Conservation (phyloP, 1,140 invertebrate genomes). For the Drosophila sp. region DNA sequence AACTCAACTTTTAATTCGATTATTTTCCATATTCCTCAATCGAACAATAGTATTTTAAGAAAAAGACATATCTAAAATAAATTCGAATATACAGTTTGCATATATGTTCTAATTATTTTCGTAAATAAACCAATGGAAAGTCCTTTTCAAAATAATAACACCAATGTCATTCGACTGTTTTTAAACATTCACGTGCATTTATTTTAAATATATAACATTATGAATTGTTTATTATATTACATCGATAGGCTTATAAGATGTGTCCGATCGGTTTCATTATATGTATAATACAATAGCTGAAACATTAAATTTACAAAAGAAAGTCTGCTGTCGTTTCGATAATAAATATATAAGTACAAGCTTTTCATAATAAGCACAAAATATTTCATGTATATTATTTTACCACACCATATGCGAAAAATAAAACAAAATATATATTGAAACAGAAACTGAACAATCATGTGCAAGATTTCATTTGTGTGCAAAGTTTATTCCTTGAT, state of each 20-base stretch:
- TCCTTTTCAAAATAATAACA: neutral
- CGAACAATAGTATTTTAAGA: too few species aligned
- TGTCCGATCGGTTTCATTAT: slow-evolving; percentile 28
- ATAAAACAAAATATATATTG: too few species aligned
- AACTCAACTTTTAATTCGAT: too few species aligned
- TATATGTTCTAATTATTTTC: too few species aligned
- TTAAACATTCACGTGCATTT: slow-evolving; percentile 58
- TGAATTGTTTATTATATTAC: slow-evolving; percentile 56
- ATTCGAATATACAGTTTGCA: too few species aligned
- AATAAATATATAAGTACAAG: slow-evolving; percentile 8
- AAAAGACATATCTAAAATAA: too few species aligned
- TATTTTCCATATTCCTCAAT: too few species aligned
- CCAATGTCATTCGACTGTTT: neutral
- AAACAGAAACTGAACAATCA: slow-evolving; percentile 22
- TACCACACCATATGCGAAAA: slow-evolving; percentile 79
- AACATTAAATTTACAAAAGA: slow-evolving; percentile 71
- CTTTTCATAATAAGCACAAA: slow-evolving; percentile 13
- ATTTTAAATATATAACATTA: slow-evolving; percentile 51
- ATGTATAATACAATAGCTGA: slow-evolving; percentile 66
- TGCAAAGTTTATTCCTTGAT: slow-evolving; percentile 48
- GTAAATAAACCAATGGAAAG: too few species aligned
- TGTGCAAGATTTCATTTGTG: slow-evolving; percentile 38
- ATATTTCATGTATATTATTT: slow-evolving; percentile 59
- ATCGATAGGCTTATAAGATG: slow-evolving; percentile 42
- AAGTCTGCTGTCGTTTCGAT: slow-evolving; percentile 25